These are phyloP conservation scores for Hydrotaea diabolus DNA, from an alignment of 2,888 invertebrate species.

Conservation along the genomic window DNA sequence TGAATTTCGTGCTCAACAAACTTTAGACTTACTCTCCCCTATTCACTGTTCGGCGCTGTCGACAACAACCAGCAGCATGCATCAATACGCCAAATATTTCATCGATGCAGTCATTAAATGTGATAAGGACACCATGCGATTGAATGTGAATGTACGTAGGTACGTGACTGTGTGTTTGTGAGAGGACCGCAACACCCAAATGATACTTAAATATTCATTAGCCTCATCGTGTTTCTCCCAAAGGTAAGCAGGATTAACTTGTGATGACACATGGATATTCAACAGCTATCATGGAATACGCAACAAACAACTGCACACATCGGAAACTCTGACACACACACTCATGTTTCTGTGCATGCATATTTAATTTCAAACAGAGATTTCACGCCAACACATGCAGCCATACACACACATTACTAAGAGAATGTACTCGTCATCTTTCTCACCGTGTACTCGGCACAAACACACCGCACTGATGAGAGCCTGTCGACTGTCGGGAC, in stretches of 20 bases:
- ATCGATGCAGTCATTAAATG: too few species aligned
- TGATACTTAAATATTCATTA: slow-evolving; percentile 68
- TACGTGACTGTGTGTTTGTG: neutral
- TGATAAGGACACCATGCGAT: too few species aligned
- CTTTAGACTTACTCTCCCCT: too few species aligned
- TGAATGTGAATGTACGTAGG: slow-evolving; percentile 9
- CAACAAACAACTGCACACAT: neutral
- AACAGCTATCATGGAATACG: slow-evolving; percentile 23
- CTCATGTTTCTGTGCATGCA: neutral
- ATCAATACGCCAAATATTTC: too few species aligned
- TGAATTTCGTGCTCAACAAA: too few species aligned
- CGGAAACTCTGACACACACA: neutral
- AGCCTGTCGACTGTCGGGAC: neutral
- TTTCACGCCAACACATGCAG: neutral
- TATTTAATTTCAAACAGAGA: neutral
- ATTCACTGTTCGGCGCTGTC: too few species aligned
- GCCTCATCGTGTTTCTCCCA: slow-evolving; percentile 50
- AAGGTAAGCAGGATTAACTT: slow-evolving; percentile 53
- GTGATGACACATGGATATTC: slow-evolving; percentile 51
- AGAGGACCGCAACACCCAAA: slow-evolving; percentile 54
- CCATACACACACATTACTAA: neutral
- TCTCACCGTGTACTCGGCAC: neutral
- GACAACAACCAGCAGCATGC: too few species aligned
- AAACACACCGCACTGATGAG: neutral
- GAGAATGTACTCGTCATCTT: slow-evolving; percentile 9